Percentiles rank a stretch among this genome's conserved stretches.
Evolutionary conservation across 2,797 vertebrate species (phyloP).

Genomic region (Liparis tanakae): DNA sequence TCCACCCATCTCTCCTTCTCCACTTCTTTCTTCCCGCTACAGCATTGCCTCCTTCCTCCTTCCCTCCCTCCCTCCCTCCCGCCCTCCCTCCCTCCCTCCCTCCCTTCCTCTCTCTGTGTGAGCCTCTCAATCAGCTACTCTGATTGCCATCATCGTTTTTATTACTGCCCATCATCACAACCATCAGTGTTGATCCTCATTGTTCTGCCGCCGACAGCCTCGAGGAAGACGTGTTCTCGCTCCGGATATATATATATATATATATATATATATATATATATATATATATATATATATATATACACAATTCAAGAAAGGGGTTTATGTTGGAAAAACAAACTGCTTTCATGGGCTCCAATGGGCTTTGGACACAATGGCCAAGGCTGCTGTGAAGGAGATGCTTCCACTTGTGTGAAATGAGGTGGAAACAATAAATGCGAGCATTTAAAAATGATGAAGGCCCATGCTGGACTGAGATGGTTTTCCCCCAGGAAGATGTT

Average conservation of each 20-base stretch:
- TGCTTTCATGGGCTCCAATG: neutral
- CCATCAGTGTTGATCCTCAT: constrained; percentile 40
- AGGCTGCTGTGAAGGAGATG: constrained; percentile 9
- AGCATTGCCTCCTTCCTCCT: constrained; percentile 9
- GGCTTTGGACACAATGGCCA: constrained; percentile 9
- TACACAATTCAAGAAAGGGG: neutral
- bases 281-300: too few species aligned
- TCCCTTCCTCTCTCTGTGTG: constrained; percentile 17
- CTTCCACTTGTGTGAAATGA: neutral
- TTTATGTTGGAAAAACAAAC: constrained; percentile 11
- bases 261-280: too few species aligned
- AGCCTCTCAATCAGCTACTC: constrained; percentile 63
- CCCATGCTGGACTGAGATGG: neutral
- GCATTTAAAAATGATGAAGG: neutral
- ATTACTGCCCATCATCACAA: constrained; percentile 64
- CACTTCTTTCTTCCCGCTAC: too few species aligned
- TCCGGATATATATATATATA: too few species aligned
- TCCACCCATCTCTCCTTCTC: constrained; percentile 1
- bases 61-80: neutral
- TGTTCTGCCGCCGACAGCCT: constrained; percentile 41
- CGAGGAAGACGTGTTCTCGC: neutral
- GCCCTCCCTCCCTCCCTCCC: constrained; percentile 16
- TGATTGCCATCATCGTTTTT: constrained; percentile 66
- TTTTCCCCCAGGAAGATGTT: neutral
- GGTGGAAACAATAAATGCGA: neutral